phyloP scores from a whole-genome alignment of 2,888 invertebrate species.

The Dryomyza anilis region DNA sequence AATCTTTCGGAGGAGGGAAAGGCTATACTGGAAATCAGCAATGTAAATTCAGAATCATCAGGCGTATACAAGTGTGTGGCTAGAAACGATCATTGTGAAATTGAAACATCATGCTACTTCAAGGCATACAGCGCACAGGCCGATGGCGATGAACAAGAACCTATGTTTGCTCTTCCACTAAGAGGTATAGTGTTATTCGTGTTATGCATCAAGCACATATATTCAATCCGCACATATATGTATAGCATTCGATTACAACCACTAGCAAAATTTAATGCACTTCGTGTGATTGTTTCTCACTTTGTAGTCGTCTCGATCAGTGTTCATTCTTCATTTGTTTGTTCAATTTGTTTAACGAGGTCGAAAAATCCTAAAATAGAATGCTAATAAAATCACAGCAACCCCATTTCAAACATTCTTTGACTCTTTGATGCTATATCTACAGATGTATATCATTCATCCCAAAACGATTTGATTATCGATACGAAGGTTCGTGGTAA shows the following conservation, averaged over 20 bases:
- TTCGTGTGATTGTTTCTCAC: background rate
- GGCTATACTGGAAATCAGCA: constrained; percentile 74
- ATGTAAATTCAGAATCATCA: constrained; percentile 71
- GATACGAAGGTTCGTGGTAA: constrained; percentile 82
- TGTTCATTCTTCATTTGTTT: constrained; percentile 11
- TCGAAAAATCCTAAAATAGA: constrained; percentile 51
- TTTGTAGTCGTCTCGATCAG: constrained; percentile 9
- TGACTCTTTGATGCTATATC: constrained; percentile 38
- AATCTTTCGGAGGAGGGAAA: constrained; percentile 71
- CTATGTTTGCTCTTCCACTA: constrained; percentile 65
- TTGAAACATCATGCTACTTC: constrained; percentile 74
- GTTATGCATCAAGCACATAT: constrained; percentile 26
- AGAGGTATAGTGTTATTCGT: constrained; percentile 63
- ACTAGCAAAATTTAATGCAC: constrained; percentile 23
- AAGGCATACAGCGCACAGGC: constrained; percentile 57
- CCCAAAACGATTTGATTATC: constrained; percentile 75
- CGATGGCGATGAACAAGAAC: constrained; percentile 58
- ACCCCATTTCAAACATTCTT: constrained; percentile 37
- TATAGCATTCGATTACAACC: too few relatives aligned
- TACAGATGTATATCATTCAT: constrained; percentile 73
- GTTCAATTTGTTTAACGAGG: constrained; percentile 44
- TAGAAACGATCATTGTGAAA: constrained; percentile 74
- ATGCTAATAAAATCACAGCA: constrained; percentile 30
- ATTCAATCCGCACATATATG: too few relatives aligned
- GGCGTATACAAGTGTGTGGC: constrained; percentile 85